These are phyloP conservation scores for Anniella stebbinsi DNA, from an alignment of 2,797 vertebrate species.

Conservation along the genomic window DNA sequence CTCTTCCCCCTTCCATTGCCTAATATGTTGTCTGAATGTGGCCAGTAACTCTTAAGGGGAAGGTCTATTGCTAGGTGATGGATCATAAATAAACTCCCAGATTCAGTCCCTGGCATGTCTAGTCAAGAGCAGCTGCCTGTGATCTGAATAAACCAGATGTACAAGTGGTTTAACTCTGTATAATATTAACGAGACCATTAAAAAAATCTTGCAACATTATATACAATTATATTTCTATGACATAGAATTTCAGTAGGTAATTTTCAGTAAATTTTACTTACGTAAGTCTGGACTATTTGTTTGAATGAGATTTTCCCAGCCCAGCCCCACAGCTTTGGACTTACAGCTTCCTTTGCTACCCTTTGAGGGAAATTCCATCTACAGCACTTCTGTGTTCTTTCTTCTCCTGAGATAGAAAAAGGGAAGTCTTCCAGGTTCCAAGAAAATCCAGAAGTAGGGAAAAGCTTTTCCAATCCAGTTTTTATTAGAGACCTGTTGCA, in stretches of 20 bases:
- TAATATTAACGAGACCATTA: background rate
- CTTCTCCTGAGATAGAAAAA: background rate
- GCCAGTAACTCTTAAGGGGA: background rate
- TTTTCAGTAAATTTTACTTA: background rate
- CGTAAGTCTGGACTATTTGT: background rate
- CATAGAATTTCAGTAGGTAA: no score
- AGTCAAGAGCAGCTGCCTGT: background rate
- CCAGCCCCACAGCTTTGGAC: background rate
- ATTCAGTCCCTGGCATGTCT: background rate
- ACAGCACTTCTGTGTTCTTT: background rate
- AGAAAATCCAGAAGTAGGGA: conserved; percentile 9
- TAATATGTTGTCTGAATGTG: no score
- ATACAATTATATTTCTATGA: background rate
- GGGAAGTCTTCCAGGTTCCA: background rate
- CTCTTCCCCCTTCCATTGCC: no score
- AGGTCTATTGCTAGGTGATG: no score
- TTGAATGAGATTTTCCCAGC: background rate
- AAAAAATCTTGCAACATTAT: no score
- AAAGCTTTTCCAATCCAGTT: background rate
- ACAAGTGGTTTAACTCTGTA: background rate
- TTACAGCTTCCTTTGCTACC: conserved; percentile 15
- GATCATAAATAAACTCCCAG: background rate
- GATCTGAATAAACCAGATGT: background rate
- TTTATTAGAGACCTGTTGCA: background rate
- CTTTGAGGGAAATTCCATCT: background rate